phyloP scores from a whole-genome alignment of 2,113 vertebrate genomes.

The Felis catus region DNA sequence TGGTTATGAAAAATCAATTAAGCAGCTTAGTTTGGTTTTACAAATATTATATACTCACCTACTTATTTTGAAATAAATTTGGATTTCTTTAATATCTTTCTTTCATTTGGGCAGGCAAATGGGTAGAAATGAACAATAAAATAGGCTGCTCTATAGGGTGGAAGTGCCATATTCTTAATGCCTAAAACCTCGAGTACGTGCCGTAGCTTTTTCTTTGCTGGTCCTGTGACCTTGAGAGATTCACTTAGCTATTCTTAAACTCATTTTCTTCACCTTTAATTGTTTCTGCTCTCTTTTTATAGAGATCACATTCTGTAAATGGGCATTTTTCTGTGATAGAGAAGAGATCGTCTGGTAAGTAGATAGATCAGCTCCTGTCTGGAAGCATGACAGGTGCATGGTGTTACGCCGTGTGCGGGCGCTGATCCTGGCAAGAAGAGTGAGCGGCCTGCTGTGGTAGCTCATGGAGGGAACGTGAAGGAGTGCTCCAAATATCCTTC shows the following conservation, averaged over 20 bases:
- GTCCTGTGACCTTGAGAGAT: background rate
- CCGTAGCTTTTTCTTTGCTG: background rate
- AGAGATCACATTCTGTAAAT: background rate
- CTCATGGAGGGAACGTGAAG: background rate
- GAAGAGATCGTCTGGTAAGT: background rate
- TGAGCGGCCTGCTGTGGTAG: background rate
- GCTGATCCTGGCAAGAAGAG: background rate
- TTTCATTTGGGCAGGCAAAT: background rate
- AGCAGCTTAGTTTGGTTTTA: background rate
- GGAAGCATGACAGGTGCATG: background rate
- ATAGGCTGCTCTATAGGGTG: background rate
- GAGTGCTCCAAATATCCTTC: slow-evolving; percentile 25
- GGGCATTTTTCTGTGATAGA: background rate
- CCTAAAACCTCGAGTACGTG: background rate
- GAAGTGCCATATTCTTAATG: background rate
- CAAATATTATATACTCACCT: background rate
- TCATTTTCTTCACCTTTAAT: background rate
- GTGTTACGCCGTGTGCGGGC: background rate
- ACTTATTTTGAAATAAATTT: background rate
- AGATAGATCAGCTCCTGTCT: background rate
- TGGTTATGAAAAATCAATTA: background rate
- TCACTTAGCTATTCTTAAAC: background rate
- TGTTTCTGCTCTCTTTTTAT: background rate
- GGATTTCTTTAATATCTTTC: background rate
- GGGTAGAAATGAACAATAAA: fast-evolving